Conservation (phyloP, 1,140 invertebrate species). For the Saxidomus purpurata region DNA sequence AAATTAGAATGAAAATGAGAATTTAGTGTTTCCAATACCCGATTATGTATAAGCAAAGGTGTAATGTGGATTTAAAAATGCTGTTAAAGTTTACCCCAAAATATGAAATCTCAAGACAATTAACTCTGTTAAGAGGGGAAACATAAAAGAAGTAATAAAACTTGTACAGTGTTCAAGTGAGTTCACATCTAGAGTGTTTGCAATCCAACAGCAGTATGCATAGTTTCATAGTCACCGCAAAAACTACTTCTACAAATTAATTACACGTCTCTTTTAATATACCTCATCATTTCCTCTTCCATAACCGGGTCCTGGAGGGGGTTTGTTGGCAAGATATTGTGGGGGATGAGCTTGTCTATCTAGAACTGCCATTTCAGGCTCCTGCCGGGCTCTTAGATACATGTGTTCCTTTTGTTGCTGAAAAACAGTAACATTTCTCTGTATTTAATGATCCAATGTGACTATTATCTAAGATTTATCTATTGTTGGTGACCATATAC, state of each 20-base stretch:
- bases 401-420: constrained; percentile 68
- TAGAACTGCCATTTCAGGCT: constrained; percentile 54
- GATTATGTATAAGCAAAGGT: background rate
- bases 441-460: no score
- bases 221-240: background rate
- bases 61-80: background rate
- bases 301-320: constrained; percentile 52
- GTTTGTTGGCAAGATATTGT: constrained; percentile 54
- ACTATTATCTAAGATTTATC: no score
- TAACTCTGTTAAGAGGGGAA: background rate
- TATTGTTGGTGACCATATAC: no score
- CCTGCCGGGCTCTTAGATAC: constrained; percentile 60
- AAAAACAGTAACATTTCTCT: constrained; percentile 30
- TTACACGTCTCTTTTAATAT: background rate
- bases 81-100: background rate
- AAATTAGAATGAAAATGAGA: no score
- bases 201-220: no score
- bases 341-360: constrained; percentile 1
- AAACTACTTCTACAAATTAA: background rate
- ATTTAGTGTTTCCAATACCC: background rate
- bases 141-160: background rate
- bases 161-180: background rate
- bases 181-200: no score
- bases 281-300: constrained; percentile 57
- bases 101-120: background rate